phyloP scores from a whole-genome alignment of 1,140 invertebrate genomes.

The Drusus annulatus region DNA sequence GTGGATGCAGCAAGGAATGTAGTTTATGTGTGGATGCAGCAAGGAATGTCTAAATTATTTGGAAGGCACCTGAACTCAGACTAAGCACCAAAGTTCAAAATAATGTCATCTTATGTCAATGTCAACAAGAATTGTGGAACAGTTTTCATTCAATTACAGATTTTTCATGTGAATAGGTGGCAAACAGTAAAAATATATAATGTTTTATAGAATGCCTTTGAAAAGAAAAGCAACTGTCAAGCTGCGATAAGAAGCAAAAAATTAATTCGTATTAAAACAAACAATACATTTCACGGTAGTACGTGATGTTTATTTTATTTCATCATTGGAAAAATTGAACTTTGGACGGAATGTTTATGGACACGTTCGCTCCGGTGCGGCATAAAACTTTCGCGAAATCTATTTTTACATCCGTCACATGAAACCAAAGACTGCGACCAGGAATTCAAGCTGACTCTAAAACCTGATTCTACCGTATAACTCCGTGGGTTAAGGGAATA shows the following conservation, averaged over 20 bases:
- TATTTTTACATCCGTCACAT: constrained; percentile 22
- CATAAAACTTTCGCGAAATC: constrained; percentile 26
- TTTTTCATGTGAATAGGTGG: too few relatives aligned
- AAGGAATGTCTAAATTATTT: too few relatives aligned
- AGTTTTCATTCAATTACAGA: too few relatives aligned
- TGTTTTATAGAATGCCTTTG: not conserved
- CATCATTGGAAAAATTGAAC: not conserved
- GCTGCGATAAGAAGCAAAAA: not conserved
- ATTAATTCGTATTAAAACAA: not conserved
- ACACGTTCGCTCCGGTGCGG: not conserved
- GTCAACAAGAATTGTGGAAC: too few relatives aligned
- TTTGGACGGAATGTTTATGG: not conserved
- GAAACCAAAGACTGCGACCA: not conserved
- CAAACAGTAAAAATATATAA: too few relatives aligned
- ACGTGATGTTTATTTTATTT: not conserved
- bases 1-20: too few relatives aligned
- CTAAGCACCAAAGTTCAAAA: too few relatives aligned
- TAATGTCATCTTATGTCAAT: too few relatives aligned
- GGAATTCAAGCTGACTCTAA: not conserved
- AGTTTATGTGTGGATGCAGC: too few relatives aligned
- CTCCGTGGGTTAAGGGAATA: not conserved
- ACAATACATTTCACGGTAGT: not conserved
- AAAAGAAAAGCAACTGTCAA: not conserved
- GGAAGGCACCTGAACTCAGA: too few relatives aligned
- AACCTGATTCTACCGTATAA: not conserved